Conservation (phyloP, 2,888 invertebrate genomes). For the Nephrotoma appendiculata region DNA sequence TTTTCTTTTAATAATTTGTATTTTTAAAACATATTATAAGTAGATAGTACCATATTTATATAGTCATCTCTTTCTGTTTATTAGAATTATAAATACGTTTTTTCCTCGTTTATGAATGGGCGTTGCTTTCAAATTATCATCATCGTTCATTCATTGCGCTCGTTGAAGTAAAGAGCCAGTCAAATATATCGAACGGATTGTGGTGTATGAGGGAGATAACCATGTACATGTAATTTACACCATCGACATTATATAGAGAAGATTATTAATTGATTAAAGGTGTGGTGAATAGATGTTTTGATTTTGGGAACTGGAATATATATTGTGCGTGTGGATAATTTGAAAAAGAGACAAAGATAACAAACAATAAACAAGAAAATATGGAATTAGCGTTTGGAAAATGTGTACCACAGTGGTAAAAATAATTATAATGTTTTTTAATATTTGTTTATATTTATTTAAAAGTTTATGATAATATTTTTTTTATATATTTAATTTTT, state of each 20-base stretch:
- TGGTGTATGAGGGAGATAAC: background rate
- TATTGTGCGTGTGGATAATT: background rate
- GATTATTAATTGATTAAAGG: background rate
- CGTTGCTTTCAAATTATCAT: background rate
- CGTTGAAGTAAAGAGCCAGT: background rate
- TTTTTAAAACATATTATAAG: background rate
- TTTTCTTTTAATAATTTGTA: background rate
- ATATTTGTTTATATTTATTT: background rate
- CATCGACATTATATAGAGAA: background rate
- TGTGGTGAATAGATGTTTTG: background rate
- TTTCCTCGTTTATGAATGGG: background rate
- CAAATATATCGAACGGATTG: background rate
- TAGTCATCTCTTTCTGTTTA: background rate
- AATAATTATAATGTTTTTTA: background rate
- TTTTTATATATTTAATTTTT: background rate
- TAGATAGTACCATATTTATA: background rate
- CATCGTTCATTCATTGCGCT: background rate
- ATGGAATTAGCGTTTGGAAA: background rate
- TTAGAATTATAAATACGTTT: background rate
- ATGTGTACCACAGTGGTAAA: background rate
- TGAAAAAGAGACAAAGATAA: background rate
- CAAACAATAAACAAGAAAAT: background rate
- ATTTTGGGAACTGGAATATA: background rate
- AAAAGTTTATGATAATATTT: conserved; percentile 2
- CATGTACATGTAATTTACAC: background rate